A percentile compares a stretch with the other conserved stretches of the same genome.
These are phyloP conservation scores for Heterotilapia buettikoferi DNA, from an alignment of 2,113 vertebrate genomes.

Conservation along the genomic window DNA sequence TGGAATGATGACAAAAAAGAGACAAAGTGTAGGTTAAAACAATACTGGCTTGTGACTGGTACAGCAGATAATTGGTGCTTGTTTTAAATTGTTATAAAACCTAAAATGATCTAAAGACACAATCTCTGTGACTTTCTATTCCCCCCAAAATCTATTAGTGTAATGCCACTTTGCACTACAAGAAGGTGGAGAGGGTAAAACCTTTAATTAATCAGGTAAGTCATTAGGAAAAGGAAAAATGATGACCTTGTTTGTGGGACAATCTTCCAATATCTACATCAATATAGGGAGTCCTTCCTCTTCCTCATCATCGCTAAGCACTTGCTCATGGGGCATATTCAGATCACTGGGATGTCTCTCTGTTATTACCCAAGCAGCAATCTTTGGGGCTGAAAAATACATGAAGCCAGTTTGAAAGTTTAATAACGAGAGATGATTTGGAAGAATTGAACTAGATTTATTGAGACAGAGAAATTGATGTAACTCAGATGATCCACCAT, in stretches of 20 bases:
- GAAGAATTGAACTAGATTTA: not conserved
- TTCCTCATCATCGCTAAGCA: not conserved
- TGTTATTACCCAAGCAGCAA: not conserved
- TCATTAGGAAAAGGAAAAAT: accelerated
- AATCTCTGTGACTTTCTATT: not conserved
- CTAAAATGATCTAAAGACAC: not conserved
- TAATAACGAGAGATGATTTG: not conserved
- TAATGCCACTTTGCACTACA: not conserved
- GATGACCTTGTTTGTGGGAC: not conserved
- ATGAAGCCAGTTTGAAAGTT: not conserved
- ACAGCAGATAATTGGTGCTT: not conserved
- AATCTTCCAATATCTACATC: not conserved
- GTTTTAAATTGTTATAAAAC: not conserved
- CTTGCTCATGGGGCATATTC: accelerated
- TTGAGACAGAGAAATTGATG: not conserved
- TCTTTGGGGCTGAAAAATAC: not conserved
- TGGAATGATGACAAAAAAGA: not conserved
- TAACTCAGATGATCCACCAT: not conserved
- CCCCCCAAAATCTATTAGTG: not conserved
- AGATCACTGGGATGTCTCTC: not conserved
- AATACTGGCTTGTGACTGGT: accelerated
- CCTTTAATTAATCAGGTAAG: not conserved
- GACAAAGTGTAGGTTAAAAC: not conserved
- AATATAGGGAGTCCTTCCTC: not conserved
- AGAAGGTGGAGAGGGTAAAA: not conserved